phyloP scores from a whole-genome alignment of 2,113 vertebrate species.

The Glaucidium brasilianum region DNA sequence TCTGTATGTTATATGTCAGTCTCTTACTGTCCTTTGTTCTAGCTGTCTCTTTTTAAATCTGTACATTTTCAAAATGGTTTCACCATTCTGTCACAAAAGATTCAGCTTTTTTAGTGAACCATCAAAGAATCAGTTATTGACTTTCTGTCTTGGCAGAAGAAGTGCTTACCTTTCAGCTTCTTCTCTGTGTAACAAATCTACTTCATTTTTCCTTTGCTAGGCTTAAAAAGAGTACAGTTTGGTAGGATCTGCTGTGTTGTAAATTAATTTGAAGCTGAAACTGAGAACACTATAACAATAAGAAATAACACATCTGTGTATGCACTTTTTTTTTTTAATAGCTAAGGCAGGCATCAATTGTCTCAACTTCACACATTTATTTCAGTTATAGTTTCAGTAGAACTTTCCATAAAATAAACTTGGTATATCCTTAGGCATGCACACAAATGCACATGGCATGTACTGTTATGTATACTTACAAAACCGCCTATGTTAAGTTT shows the following conservation, averaged over 20 bases:
- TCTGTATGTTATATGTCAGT: slow-evolving; percentile 6
- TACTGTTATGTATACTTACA: neutral
- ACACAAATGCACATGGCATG: accelerated
- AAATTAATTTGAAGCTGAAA: slow-evolving; percentile 39
- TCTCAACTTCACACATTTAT: neutral
- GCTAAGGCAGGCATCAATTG: neutral
- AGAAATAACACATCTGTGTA: neutral
- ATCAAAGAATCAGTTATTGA: slow-evolving; percentile 38
- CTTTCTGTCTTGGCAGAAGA: slow-evolving; percentile 23
- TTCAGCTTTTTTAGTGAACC: slow-evolving; percentile 6
- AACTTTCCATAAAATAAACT: neutral
- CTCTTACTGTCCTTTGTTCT: neutral
- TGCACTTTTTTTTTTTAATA: neutral
- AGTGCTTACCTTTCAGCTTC: slow-evolving; percentile 43
- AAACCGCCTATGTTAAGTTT: neutral
- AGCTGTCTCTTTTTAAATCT: slow-evolving; percentile 7
- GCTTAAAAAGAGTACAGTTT: slow-evolving; percentile 1
- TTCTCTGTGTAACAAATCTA: slow-evolving; percentile 3
- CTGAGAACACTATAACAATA: neutral
- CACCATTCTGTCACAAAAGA: neutral
- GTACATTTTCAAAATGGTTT: slow-evolving; percentile 33
- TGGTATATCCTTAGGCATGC: accelerated
- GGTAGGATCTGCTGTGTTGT: neutral
- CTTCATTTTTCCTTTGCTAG: slow-evolving; percentile 42
- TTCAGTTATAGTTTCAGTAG: neutral